A percentile compares a stretch with the other conserved stretches of the same genome.
Conservation (phyloP, 2,113 vertebrate species). For the Plecturocebus donacophilus region DNA sequence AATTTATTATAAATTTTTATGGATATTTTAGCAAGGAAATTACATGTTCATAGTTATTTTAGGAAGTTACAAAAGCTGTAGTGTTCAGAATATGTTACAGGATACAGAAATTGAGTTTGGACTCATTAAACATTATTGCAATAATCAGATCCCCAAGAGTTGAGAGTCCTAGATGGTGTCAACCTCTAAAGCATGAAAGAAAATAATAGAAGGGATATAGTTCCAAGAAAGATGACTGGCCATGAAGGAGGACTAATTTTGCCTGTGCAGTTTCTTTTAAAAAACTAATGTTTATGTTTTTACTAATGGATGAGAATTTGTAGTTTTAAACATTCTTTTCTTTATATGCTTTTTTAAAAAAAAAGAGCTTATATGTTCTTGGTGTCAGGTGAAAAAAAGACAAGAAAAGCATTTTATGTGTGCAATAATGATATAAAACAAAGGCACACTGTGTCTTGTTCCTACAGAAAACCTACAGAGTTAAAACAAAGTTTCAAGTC, state of each 20-base stretch:
- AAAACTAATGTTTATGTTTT: background rate
- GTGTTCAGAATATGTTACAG: background rate
- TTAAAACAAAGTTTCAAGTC: constrained; percentile 19
- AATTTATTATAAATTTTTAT: background rate
- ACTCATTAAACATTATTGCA: background rate
- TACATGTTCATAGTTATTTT: background rate
- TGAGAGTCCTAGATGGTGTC: background rate
- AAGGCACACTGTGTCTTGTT: background rate
- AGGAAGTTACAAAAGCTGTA: background rate
- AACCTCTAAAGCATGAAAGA: background rate
- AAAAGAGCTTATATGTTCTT: background rate
- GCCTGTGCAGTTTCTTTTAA: background rate
- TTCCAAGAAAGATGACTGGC: background rate
- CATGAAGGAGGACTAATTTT: background rate
- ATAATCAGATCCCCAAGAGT: background rate
- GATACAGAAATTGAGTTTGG: background rate
- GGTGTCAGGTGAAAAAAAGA: background rate
- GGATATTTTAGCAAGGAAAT: background rate
- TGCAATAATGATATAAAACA: background rate
- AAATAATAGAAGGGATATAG: background rate
- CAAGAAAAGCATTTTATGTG: background rate
- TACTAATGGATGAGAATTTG: background rate
- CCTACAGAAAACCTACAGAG: background rate
- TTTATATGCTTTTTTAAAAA: background rate
- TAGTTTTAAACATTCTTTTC: background rate